These are phyloP conservation scores for Meloe dianella DNA, from an alignment of 2,888 invertebrate species.

Conservation along the genomic window DNA sequence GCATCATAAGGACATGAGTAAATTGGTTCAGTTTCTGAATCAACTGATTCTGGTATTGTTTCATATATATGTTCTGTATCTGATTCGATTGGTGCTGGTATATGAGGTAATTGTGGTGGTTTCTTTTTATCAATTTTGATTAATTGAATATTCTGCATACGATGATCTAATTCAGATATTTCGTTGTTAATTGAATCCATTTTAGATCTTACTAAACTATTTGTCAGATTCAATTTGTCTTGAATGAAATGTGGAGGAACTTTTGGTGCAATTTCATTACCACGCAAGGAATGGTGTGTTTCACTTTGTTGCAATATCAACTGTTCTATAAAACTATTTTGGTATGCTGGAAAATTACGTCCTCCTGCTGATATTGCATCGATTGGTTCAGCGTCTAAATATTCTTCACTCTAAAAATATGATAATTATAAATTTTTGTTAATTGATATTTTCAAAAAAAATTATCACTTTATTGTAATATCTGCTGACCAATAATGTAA, in stretches of 20 bases:
- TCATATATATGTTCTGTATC: conserved; percentile 71
- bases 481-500: conserved; percentile 67
- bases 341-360: conserved; percentile 56
- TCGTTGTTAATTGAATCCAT: conserved; percentile 62
- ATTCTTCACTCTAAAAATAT: conserved; percentile 49
- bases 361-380: conserved; percentile 44
- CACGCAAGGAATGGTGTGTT: conserved; percentile 29
- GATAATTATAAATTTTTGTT: background rate
- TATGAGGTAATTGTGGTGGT: conserved; percentile 51
- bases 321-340: conserved; percentile 62
- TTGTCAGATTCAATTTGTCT: conserved; percentile 52
- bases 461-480: conserved; percentile 63
- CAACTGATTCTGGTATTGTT: conserved; percentile 67
- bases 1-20: conserved; percentile 69
- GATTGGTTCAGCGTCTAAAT: conserved; percentile 46
- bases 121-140: conserved; percentile 58
- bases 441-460: background rate
- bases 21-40: conserved; percentile 66
- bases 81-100: conserved; percentile 55
- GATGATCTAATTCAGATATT: conserved; percentile 63
- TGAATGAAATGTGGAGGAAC: conserved; percentile 54
- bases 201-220: conserved; percentile 53
- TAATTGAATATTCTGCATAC: conserved; percentile 67
- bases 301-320: conserved; percentile 58
- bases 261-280: conserved; percentile 48